These are phyloP conservation scores for Acridotheres tristis DNA, from an alignment of 2,797 vertebrate genomes.

Conservation along the genomic window DNA sequence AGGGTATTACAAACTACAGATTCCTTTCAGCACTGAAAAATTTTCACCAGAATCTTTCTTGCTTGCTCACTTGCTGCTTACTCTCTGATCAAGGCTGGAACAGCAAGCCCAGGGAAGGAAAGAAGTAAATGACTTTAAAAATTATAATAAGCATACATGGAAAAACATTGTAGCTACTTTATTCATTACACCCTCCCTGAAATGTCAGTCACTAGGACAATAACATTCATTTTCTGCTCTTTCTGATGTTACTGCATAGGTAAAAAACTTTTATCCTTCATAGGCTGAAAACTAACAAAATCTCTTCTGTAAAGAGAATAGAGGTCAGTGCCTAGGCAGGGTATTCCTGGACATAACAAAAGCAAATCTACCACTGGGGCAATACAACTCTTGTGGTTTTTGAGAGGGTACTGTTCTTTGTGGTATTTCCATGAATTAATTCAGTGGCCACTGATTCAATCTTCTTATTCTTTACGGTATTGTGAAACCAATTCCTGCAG, in stretches of 20 bases:
- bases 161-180: neutral
- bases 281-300: neutral
- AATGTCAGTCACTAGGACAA: neutral
- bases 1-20: neutral
- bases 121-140: neutral
- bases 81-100: neutral
- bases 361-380: neutral
- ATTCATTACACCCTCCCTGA: neutral
- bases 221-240: neutral
- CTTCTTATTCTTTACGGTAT: neutral
- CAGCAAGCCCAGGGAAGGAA: neutral
- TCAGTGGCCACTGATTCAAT: neutral
- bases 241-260: neutral
- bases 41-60: neutral
- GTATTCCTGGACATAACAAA: neutral
- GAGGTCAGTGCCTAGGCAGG: neutral
- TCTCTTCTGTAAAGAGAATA: neutral
- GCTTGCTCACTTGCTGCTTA: neutral
- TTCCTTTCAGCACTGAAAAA: neutral
- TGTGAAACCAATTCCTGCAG: neutral
- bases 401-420: neutral
- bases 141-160: neutral
- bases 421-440: neutral
- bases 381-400: neutral
- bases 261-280: neutral